Evolutionary conservation across 2,113 vertebrate genomes (phyloP).

Genomic region (Pristiophorus japonicus): DNA sequence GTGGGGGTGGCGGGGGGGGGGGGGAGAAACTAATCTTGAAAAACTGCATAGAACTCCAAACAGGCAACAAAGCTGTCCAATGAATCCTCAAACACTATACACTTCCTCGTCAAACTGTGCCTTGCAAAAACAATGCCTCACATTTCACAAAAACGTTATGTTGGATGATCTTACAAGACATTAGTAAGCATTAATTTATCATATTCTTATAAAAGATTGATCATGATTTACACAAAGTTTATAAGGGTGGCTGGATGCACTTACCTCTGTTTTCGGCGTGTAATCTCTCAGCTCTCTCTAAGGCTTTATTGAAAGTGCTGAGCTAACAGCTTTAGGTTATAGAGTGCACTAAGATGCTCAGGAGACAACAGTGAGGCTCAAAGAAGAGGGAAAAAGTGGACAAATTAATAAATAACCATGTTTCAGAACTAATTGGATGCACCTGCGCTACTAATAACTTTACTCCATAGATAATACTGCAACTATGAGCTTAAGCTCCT

Average conservation of each 20-base stretch:
- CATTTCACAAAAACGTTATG: not conserved
- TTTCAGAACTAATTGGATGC: not conserved
- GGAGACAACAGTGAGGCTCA: not conserved
- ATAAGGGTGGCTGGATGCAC: not conserved
- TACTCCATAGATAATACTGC: too few species aligned
- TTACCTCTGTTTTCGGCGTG: not conserved
- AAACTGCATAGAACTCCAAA: not conserved
- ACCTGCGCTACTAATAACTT: not conserved
- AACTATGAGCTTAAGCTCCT: not conserved
- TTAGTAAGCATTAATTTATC: not conserved
- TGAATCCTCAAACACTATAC: not conserved
- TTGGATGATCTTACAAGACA: not conserved
- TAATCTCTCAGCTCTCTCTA: not conserved
- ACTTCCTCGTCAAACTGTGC: not conserved
- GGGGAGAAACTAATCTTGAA: not conserved
- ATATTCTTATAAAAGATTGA: conserved; percentile 1
- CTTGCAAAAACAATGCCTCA: not conserved
- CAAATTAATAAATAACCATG: not conserved
- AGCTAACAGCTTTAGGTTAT: not conserved
- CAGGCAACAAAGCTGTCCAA: not conserved
- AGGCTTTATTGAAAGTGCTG: conserved; percentile 6
- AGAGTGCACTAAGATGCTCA: not conserved
- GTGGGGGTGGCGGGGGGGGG: too few species aligned
- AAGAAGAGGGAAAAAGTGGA: too few species aligned
- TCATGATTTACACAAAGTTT: not conserved